Percentiles rank a stretch among this genome's conserved stretches.
phyloP scores from a whole-genome alignment of 2,113 vertebrate species.

The Caracal caracal region DNA sequence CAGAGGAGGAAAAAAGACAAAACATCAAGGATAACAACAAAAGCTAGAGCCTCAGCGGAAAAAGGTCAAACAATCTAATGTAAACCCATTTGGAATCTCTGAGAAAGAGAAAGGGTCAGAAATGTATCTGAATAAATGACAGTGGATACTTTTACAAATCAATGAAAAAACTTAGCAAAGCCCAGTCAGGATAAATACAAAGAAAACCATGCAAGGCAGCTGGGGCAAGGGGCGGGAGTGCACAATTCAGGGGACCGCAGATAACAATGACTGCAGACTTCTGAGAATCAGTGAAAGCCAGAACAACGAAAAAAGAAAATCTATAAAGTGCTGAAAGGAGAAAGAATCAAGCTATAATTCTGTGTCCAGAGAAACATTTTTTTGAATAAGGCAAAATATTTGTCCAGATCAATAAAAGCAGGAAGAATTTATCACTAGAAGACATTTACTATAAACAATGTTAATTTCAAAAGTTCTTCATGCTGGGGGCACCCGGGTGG shows the following conservation, averaged over 20 bases:
- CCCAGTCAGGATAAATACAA: no score
- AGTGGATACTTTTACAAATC: neutral
- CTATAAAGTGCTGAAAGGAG: neutral
- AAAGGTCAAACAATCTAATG: no score
- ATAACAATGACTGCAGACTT: rapidly evolving
- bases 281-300: no score
- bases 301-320: neutral
- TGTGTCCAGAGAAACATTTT: neutral
- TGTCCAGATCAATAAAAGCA: neutral
- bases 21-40: neutral
- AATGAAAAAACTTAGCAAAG: neutral
- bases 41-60: neutral
- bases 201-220: neutral
- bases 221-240: rapidly evolving
- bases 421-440: neutral
- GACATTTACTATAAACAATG: neutral
- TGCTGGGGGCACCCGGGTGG: no score
- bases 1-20: neutral
- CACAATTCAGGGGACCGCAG: rapidly evolving
- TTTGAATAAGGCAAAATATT: neutral
- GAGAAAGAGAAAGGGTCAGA: neutral
- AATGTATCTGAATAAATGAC: neutral
- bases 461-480: neutral
- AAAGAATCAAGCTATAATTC: neutral
- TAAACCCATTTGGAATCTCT: neutral